Evolutionary conservation across 1,140 invertebrate species (phyloP).

Genomic region (Nasonia vitripennis): DNA sequence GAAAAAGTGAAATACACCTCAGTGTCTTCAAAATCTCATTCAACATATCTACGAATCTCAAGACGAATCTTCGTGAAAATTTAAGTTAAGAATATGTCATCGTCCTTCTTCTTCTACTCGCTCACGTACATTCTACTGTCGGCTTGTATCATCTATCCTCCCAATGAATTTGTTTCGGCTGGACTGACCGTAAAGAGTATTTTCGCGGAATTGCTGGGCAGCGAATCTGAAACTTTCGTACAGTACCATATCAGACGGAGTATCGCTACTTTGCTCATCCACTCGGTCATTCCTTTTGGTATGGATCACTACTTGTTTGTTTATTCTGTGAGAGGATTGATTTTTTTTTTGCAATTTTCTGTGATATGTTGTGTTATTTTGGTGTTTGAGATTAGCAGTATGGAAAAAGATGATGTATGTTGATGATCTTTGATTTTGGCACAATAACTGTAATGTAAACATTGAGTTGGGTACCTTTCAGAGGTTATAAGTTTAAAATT

Average conservation of each 20-base stretch:
- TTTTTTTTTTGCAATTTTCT: too few relatives aligned
- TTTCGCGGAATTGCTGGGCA: slow-evolving; percentile 80
- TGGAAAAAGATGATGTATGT: neutral
- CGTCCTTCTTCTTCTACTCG: slow-evolving; percentile 75
- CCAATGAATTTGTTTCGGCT: slow-evolving; percentile 83
- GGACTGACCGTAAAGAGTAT: slow-evolving; percentile 84
- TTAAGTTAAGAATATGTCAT: slow-evolving; percentile 35
- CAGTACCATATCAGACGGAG: slow-evolving; percentile 84
- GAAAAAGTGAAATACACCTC: too few relatives aligned
- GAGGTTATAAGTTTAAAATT: neutral
- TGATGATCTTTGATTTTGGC: too few relatives aligned
- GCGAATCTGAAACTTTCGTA: slow-evolving; percentile 82
- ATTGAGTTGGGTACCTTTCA: neutral
- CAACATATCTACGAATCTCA: too few relatives aligned
- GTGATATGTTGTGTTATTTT: neutral
- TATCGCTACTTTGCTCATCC: slow-evolving; percentile 80
- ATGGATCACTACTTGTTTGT: neutral
- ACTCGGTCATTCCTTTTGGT: slow-evolving; percentile 81
- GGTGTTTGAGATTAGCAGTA: neutral
- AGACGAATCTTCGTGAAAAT: neutral
- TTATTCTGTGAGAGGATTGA: neutral
- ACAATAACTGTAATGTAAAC: neutral
- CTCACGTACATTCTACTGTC: slow-evolving; percentile 82
- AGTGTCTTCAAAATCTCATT: too few relatives aligned
- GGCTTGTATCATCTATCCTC: slow-evolving; percentile 84